Evolutionary conservation across 2,888 invertebrate species (phyloP).

Genomic region (Neria commutata): DNA sequence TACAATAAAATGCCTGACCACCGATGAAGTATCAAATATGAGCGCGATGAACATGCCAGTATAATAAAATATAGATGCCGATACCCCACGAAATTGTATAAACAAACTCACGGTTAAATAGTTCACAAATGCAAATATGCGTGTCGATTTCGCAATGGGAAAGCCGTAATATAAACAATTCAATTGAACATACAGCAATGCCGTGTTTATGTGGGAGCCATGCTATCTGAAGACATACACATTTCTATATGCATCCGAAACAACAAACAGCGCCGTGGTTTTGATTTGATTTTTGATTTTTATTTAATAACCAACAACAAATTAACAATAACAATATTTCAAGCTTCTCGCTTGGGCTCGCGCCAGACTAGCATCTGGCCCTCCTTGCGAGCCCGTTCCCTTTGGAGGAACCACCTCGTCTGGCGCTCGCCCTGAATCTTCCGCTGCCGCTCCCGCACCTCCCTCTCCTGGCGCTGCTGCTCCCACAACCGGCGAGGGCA

Average conservation of each 20-base stretch:
- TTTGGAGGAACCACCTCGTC: constrained; percentile 38
- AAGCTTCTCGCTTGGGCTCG: no score
- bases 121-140: background rate
- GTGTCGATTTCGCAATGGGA: background rate
- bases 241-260: no score
- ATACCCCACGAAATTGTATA: background rate
- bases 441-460: constrained; percentile 2
- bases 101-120: background rate
- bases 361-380: no score
- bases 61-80: background rate
- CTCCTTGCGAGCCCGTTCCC: constrained; percentile 33
- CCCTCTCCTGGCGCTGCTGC: constrained; percentile 45
- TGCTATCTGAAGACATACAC: no score
- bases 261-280: no score
- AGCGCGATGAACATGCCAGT: background rate
- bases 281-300: no score
- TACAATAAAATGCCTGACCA: background rate
- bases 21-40: constrained; percentile 1
- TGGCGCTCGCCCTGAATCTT: constrained; percentile 28
- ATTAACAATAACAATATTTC: no score
- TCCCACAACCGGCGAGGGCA: no score
- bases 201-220: no score
- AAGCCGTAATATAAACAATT: background rate
- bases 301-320: no score
- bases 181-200: no score